A percentile compares a stretch with the other conserved stretches of the same genome.
Evolutionary conservation across 2,797 vertebrate species (phyloP).

Genomic region (Orestias chungarensis): DNA sequence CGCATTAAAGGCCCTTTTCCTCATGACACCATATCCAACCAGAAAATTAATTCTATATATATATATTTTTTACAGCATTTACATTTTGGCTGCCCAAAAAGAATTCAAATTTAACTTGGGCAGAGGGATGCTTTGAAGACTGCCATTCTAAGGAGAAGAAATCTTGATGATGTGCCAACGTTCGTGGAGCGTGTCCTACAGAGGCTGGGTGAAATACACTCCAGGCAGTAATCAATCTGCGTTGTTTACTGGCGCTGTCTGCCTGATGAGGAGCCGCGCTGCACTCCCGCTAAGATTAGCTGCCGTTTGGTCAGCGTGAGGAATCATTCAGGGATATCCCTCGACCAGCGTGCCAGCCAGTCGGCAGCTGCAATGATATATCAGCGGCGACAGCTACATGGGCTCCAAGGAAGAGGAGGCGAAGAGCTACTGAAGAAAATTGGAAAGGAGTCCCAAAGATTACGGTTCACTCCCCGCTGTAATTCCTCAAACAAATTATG

Average conservation of each 20-base stretch:
- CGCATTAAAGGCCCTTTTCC: constrained; percentile 31
- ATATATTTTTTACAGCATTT: neutral
- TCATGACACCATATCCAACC: constrained; percentile 28
- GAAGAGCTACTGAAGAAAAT: constrained; percentile 13
- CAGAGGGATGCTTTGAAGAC: constrained; percentile 34
- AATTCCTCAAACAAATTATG: constrained; percentile 45
- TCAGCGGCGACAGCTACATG: constrained; percentile 54
- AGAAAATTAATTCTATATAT: constrained; percentile 52
- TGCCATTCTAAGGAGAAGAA: constrained; percentile 15
- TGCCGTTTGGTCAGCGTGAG: constrained; percentile 53
- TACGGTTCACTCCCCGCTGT: constrained; percentile 29
- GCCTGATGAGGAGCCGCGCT: constrained; percentile 61
- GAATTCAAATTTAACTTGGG: constrained; percentile 33
- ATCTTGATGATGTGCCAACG: constrained; percentile 40
- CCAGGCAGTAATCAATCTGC: constrained; percentile 62
- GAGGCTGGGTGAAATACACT: constrained; percentile 47
- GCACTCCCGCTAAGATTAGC: constrained; percentile 58
- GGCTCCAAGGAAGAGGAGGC: constrained; percentile 13
- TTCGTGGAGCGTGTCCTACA: constrained; percentile 36
- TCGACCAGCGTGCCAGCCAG: constrained; percentile 28
- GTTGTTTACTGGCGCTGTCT: constrained; percentile 67
- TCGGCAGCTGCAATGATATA: constrained; percentile 38
- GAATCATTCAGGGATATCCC: constrained; percentile 60
- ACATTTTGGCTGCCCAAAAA: constrained; percentile 22
- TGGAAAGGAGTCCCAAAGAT: constrained; percentile 47